These are phyloP conservation scores for Drosophila pectinifera DNA, from an alignment of 1,140 invertebrate genomes.

Conservation along the genomic window DNA sequence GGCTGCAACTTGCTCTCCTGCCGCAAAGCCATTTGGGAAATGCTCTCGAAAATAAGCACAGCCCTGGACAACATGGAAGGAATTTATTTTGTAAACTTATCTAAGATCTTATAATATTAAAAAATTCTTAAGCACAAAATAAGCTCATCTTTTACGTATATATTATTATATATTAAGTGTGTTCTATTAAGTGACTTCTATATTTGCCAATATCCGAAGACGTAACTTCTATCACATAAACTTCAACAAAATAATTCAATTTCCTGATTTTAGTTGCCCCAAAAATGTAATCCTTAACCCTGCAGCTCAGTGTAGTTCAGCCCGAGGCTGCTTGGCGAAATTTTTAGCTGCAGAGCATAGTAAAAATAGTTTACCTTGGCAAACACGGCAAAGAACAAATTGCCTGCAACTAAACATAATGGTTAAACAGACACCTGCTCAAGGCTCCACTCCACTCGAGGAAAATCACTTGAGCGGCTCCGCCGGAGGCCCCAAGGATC, in stretches of 20 bases:
- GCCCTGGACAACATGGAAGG: slow-evolving; percentile 26
- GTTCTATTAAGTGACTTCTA: too few species aligned
- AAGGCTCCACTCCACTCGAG: slow-evolving; percentile 62
- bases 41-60: slow-evolving; percentile 5
- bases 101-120: background rate
- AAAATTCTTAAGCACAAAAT: too few species aligned
- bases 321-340: slow-evolving; percentile 1
- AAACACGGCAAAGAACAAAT: slow-evolving; percentile 72
- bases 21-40: slow-evolving; percentile 17
- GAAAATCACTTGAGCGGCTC: slow-evolving; percentile 75
- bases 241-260: too few species aligned
- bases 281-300: background rate
- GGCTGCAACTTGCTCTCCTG: slow-evolving; percentile 59
- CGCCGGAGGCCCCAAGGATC: slow-evolving; percentile 14
- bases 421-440: slow-evolving; percentile 82
- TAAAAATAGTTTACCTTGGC: slow-evolving; percentile 43
- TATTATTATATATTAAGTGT: too few species aligned
- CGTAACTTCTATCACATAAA: too few species aligned
- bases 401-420: slow-evolving; percentile 83
- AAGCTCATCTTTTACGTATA: too few species aligned
- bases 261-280: too few species aligned
- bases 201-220: too few species aligned
- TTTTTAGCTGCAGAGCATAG: slow-evolving; percentile 38
- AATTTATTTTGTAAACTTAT: background rate
- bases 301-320: slow-evolving; percentile 10